Percentiles rank a stretch among this genome's conserved stretches.
These are phyloP conservation scores for Aricia agestis DNA, from an alignment of 1,140 invertebrate genomes.

Conservation along the genomic window DNA sequence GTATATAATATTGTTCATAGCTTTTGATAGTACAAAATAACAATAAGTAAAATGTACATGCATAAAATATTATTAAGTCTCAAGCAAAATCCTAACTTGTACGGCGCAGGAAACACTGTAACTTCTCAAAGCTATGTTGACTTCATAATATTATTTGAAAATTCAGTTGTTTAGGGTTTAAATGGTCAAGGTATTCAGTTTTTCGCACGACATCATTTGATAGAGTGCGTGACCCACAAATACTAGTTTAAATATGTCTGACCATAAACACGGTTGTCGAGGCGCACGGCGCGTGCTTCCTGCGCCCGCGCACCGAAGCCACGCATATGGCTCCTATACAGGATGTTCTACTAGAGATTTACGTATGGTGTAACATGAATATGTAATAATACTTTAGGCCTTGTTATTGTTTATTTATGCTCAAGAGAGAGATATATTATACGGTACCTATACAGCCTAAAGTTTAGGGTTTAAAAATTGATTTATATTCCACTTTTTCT, in stretches of 20 bases:
- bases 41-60: too few relatives aligned
- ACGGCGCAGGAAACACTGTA: too few relatives aligned
- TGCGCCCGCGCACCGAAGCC: constrained; percentile 42
- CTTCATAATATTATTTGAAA: background rate
- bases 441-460: too few relatives aligned
- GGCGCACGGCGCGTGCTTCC: constrained; percentile 56
- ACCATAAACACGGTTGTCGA: constrained; percentile 40
- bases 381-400: background rate
- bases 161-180: background rate
- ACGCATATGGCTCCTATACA: constrained; percentile 5
- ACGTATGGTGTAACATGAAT: background rate
- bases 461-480: too few relatives aligned
- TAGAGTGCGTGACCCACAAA: constrained; percentile 37
- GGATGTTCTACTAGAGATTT: background rate
- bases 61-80: too few relatives aligned
- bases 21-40: too few relatives aligned
- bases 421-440: too few relatives aligned
- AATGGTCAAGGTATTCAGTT: background rate
- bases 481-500: too few relatives aligned
- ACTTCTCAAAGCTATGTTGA: background rate
- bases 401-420: too few relatives aligned
- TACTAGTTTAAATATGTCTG: constrained; percentile 45
- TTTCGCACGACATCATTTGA: background rate
- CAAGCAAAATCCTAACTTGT: too few relatives aligned
- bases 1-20: too few relatives aligned